Conservation (phyloP, 2,113 vertebrate genomes). For the Elaphurus davidianus region DNA sequence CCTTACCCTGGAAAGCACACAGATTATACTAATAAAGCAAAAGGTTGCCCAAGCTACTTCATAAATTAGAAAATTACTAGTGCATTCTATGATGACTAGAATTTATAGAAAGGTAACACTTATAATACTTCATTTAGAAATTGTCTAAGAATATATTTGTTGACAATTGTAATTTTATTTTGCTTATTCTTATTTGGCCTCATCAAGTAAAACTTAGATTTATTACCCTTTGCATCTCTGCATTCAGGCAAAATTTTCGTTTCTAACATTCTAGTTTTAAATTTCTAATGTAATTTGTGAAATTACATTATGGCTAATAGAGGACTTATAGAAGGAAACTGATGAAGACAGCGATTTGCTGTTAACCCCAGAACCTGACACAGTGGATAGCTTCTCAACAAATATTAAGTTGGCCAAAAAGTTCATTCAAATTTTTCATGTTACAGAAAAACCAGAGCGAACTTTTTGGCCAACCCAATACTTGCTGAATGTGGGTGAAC, state of each 20-base stretch:
- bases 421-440: neutral
- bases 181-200: neutral
- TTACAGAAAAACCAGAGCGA: neutral
- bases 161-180: neutral
- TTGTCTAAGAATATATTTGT: neutral
- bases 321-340: neutral
- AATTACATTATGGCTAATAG: neutral
- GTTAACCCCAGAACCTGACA: neutral
- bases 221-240: neutral
- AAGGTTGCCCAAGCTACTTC: neutral
- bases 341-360: neutral
- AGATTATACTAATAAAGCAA: neutral
- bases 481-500: neutral
- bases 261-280: conserved; percentile 1
- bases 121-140: conserved; percentile 2
- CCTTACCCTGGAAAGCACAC: neutral
- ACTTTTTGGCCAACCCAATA: neutral
- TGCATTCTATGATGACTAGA: neutral
- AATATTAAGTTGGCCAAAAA: neutral
- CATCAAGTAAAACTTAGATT: conserved; percentile 8
- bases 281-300: neutral
- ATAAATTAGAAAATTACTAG: neutral
- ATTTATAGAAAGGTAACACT: neutral
- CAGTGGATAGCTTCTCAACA: neutral
- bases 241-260: conserved; percentile 24